phyloP scores from a whole-genome alignment of 2,113 vertebrate genomes.

The Tylochromis polylepis region DNA sequence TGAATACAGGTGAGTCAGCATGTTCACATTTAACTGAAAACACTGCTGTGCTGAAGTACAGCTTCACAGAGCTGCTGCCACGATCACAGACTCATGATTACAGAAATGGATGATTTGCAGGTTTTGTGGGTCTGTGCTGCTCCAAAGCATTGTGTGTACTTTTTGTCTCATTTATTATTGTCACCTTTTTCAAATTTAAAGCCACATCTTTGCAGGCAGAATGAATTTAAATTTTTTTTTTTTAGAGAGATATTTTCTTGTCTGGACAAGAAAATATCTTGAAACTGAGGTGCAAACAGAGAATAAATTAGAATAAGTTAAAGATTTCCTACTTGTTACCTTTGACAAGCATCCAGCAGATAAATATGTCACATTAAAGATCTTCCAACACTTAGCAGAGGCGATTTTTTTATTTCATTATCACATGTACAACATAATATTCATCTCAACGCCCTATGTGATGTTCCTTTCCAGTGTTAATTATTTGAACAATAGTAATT shows the following conservation, averaged over 20 bases:
- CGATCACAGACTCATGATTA: not conserved
- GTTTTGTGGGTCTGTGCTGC: not conserved
- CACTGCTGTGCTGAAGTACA: not conserved
- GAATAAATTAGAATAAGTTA: not conserved
- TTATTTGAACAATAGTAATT: constrained; percentile 44
- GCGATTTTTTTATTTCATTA: constrained; percentile 23
- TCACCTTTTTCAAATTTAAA: not conserved
- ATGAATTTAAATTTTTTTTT: not conserved
- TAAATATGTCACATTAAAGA: constrained; percentile 4
- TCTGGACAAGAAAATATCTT: not conserved
- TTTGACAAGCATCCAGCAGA: not conserved
- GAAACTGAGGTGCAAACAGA: not conserved
- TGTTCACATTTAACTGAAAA: not conserved
- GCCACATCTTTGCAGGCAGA: not conserved
- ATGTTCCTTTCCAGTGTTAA: not conserved
- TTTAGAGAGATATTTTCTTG: not conserved
- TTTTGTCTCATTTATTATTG: not conserved
- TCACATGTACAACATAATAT: constrained; percentile 56
- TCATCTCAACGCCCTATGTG: constrained; percentile 9
- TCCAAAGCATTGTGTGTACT: not conserved
- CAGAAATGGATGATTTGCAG: not conserved
- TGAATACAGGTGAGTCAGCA: not conserved
- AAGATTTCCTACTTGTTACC: not conserved
- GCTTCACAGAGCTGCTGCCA: not conserved
- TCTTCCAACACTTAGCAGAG: constrained; percentile 23